A percentile compares a stretch with the other conserved stretches of the same genome.
Conservation (phyloP, 2,888 invertebrate genomes). For the Trypoxylon attenuatum region DNA sequence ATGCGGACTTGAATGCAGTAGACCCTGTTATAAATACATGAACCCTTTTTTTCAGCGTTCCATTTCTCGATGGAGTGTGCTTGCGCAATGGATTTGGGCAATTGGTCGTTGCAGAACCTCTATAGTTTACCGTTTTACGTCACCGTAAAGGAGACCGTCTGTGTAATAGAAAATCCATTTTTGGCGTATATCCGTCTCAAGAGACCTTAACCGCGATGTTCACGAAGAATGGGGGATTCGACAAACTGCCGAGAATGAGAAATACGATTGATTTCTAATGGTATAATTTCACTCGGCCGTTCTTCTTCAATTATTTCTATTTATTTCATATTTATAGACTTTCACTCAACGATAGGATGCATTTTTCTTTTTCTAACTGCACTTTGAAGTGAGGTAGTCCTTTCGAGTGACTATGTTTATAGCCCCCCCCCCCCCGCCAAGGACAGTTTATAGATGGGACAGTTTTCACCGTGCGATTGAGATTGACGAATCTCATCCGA, state of each 20-base stretch:
- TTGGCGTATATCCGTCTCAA: conserved; percentile 52
- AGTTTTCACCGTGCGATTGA: no score
- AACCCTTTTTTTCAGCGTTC: conserved; percentile 43
- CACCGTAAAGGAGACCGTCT: conserved; percentile 54
- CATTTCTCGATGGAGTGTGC: conserved; percentile 69
- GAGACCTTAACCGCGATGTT: not conserved
- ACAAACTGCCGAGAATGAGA: not conserved
- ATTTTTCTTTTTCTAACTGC: not conserved
- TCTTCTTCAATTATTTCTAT: no score
- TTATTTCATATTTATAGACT: conserved; percentile 39
- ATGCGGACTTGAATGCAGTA: not conserved
- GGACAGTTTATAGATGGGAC: no score
- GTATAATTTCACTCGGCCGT: no score
- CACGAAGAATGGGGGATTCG: not conserved
- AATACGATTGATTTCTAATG: not conserved
- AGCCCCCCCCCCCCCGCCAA: no score
- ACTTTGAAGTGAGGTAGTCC: no score
- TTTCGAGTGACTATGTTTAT: no score
- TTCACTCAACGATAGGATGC: conserved; percentile 7
- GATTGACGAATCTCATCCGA: no score
- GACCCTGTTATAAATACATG: not conserved
- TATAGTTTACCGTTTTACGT: conserved; percentile 63
- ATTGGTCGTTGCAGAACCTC: conserved; percentile 57
- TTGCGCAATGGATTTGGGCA: conserved; percentile 71
- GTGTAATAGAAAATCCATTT: conserved; percentile 64